Percentiles rank a stretch among this genome's conserved stretches.
Evolutionary conservation across 1,140 invertebrate species (phyloP).

Genomic region (Druon quercuslanigerum): DNA sequence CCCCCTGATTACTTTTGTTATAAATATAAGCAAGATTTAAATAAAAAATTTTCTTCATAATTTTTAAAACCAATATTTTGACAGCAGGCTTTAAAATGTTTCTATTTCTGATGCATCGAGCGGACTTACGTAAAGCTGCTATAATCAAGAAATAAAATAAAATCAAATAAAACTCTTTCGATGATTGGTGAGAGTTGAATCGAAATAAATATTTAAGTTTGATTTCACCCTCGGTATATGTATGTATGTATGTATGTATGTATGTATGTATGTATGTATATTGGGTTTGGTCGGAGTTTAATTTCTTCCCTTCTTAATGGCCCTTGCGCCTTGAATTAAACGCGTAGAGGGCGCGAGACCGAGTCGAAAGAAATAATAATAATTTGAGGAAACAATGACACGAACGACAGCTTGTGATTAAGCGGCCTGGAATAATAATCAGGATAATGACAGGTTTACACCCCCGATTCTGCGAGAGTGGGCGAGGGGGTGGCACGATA

Average conservation of each 20-base stretch:
- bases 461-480: slow-evolving; percentile 54
- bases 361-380: slow-evolving; percentile 52
- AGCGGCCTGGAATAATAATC: slow-evolving; percentile 68
- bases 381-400: slow-evolving; percentile 66
- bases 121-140: no score
- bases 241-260: slow-evolving; percentile 23
- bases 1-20: no score
- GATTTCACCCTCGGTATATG: background rate
- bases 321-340: slow-evolving; percentile 60
- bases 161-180: no score
- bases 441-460: slow-evolving; percentile 71
- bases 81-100: no score
- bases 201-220: slow-evolving; percentile 27
- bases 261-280: no score
- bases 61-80: no score
- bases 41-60: no score
- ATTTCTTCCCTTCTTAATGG: slow-evolving; percentile 62
- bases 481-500: slow-evolving; percentile 37
- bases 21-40: no score
- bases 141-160: no score
- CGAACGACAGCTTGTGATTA: slow-evolving; percentile 66
- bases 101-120: no score
- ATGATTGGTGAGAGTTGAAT: background rate
- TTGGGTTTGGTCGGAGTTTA: slow-evolving; percentile 47
- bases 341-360: slow-evolving; percentile 39